These are phyloP conservation scores for Lagria hirta DNA, from an alignment of 2,888 invertebrate genomes.

Conservation along the genomic window DNA sequence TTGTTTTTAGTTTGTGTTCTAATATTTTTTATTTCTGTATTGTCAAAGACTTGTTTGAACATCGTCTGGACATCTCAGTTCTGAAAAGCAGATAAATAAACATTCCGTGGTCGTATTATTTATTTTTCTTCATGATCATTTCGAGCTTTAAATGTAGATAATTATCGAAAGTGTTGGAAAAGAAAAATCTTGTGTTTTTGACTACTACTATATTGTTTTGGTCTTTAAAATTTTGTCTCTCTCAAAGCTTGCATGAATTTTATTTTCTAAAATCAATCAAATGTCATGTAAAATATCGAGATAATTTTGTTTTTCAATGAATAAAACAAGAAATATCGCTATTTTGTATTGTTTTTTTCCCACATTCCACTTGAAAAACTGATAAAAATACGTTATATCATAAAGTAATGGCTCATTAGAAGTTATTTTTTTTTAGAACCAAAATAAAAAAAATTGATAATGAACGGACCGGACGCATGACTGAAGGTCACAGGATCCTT, in stretches of 20 bases:
- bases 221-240: slow-evolving; percentile 9
- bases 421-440: no score
- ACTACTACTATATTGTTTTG: slow-evolving; percentile 11
- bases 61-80: no score
- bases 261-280: slow-evolving; percentile 18
- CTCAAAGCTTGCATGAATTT: slow-evolving; percentile 14
- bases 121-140: slow-evolving; percentile 9
- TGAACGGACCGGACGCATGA: no score
- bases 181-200: no score
- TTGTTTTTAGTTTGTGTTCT: slow-evolving; percentile 19
- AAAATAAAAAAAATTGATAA: no score
- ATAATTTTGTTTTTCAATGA: slow-evolving; percentile 16
- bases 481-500: no score
- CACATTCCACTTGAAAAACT: no score
- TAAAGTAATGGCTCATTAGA: no score
- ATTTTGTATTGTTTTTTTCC: no score
- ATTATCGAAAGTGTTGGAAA: slow-evolving; percentile 4
- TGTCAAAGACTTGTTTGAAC: not conserved
- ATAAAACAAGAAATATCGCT: no score
- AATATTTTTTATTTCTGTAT: slow-evolving; percentile 1
- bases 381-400: no score
- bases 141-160: slow-evolving; percentile 1
- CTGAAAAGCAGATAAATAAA: slow-evolving; percentile 13
- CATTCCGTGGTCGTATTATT: slow-evolving; percentile 19
- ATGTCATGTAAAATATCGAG: slow-evolving; percentile 18